Percentiles rank a stretch among this genome's conserved stretches.
Conservation (phyloP, 2,888 invertebrate genomes). For the Leistus spinibarbis region DNA sequence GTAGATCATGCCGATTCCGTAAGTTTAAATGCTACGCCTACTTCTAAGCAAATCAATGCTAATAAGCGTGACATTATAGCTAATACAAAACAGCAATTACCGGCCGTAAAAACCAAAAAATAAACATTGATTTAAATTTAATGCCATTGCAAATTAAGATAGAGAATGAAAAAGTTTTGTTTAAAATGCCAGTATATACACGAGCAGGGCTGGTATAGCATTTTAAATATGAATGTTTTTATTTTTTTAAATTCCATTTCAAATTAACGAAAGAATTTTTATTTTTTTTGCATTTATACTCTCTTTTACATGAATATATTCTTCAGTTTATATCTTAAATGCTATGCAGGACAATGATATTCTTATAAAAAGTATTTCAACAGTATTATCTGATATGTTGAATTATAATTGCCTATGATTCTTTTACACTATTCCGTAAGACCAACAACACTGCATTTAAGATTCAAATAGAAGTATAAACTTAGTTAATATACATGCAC, state of each 20-base stretch:
- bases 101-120: conserved; percentile 11
- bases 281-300: too few relatives aligned
- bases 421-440: background rate
- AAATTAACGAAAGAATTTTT: background rate
- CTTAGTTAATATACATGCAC: too few relatives aligned
- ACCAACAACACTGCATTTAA: background rate
- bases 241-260: background rate
- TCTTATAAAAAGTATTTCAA: background rate
- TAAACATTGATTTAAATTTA: background rate
- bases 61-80: conserved; percentile 7
- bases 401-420: background rate
- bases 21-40: conserved; percentile 41
- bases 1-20: conserved; percentile 41
- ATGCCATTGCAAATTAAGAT: background rate
- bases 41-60: conserved; percentile 30
- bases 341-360: background rate
- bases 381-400: background rate
- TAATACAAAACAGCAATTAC: conserved; percentile 17
- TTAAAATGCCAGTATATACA: background rate
- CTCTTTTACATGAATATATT: background rate
- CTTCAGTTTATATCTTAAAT: background rate
- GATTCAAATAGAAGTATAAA: background rate
- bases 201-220: background rate
- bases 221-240: background rate
- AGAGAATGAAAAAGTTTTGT: background rate